These are phyloP conservation scores for Serrognathus titanus DNA, from an alignment of 2,888 invertebrate genomes.

Conservation along the genomic window DNA sequence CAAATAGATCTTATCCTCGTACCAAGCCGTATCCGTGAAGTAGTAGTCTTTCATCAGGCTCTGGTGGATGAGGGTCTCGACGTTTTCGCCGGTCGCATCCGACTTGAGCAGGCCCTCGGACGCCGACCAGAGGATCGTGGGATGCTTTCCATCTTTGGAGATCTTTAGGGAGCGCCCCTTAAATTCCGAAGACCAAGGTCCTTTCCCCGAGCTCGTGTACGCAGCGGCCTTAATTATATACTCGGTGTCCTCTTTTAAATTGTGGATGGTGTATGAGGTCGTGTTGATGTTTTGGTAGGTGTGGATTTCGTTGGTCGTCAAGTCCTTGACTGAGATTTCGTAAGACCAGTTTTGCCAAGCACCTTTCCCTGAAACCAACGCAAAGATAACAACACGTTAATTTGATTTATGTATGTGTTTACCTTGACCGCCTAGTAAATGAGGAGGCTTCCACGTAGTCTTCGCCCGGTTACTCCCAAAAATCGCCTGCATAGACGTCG, in stretches of 20 bases:
- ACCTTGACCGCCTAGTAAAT: constrained; percentile 71
- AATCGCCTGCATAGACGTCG: constrained; percentile 75
- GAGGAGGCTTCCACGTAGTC: constrained; percentile 79
- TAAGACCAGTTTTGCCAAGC: constrained; percentile 76
- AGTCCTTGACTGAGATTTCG: constrained; percentile 65
- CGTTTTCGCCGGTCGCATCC: constrained; percentile 76
- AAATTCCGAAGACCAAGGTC: constrained; percentile 78
- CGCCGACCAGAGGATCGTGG: constrained; percentile 72
- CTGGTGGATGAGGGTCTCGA: constrained; percentile 64
- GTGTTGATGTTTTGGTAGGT: constrained; percentile 54
- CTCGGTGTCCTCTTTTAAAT: constrained; percentile 69
- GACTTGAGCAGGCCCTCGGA: constrained; percentile 73
- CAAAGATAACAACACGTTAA: not conserved
- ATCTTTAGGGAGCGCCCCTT: constrained; percentile 62
- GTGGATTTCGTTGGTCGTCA: constrained; percentile 46
- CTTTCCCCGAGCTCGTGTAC: constrained; percentile 69
- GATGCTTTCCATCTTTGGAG: constrained; percentile 55
- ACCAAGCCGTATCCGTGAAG: constrained; percentile 75
- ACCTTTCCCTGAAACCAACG: constrained; percentile 51
- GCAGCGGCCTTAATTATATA: constrained; percentile 79
- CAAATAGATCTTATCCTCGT: constrained; percentile 68
- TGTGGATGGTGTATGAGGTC: constrained; percentile 62
- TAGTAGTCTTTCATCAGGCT: constrained; percentile 58
- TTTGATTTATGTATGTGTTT: constrained; percentile 31
- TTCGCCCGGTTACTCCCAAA: constrained; percentile 73